These are phyloP conservation scores for Agriotes lineatus DNA, from an alignment of 2,888 invertebrate species.

Conservation along the genomic window DNA sequence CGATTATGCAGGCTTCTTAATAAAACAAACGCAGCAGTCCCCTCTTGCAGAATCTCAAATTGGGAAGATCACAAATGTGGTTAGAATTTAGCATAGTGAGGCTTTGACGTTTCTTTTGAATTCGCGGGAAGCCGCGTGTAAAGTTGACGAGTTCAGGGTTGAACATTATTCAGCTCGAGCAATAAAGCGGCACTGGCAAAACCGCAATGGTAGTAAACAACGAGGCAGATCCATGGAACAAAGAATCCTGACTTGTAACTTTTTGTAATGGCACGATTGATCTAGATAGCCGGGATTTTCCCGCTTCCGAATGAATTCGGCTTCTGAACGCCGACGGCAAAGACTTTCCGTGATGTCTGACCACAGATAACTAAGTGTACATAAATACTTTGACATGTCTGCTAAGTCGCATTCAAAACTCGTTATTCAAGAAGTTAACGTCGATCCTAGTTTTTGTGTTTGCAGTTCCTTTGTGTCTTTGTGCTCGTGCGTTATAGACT, in stretches of 20 bases:
- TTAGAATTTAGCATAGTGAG: too few species aligned
- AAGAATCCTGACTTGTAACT: not conserved
- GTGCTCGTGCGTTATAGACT: not conserved
- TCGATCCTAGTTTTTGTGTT: constrained; percentile 1
- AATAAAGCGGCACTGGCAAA: too few species aligned
- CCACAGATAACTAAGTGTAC: constrained; percentile 5
- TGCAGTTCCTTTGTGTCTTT: not conserved
- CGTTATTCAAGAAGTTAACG: constrained; percentile 12
- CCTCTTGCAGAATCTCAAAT: too few species aligned
- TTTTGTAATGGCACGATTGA: constrained; percentile 1
- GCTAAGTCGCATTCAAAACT: constrained; percentile 18
- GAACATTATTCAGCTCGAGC: too few species aligned
- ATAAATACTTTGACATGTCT: constrained; percentile 24
- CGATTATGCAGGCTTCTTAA: too few species aligned
- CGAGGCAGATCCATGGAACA: not conserved
- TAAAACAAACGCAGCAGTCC: too few species aligned
- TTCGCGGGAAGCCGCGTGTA: too few species aligned
- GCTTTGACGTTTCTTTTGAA: too few species aligned
- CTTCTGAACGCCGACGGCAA: constrained; percentile 18
- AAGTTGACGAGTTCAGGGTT: too few species aligned
- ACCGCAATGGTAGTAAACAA: too few species aligned
- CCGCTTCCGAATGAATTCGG: constrained; percentile 26
- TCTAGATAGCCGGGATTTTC: constrained; percentile 28
- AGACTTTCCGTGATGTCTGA: constrained; percentile 16
- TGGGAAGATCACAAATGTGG: too few species aligned